Percentiles rank a stretch among this genome's conserved stretches.
phyloP scores from a whole-genome alignment of 2,797 vertebrate genomes.

The Peromyscus attwateri region DNA sequence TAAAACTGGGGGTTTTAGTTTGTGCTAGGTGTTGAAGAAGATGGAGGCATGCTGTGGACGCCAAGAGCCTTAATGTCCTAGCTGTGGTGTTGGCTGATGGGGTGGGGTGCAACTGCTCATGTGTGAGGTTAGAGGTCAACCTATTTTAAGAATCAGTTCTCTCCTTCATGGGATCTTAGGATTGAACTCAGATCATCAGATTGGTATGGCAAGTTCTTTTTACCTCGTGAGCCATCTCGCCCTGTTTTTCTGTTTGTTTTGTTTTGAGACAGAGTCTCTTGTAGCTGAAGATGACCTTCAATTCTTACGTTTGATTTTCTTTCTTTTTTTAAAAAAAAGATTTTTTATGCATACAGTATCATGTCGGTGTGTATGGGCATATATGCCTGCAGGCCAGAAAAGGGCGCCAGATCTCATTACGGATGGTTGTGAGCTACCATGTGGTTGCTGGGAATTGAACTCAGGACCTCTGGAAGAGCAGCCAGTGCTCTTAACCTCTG shows the following conservation, averaged over 20 bases:
- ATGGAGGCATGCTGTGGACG: background rate
- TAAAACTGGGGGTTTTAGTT: background rate
- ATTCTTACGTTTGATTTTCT: background rate
- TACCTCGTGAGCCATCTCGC: background rate
- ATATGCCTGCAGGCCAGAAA: too few relatives aligned
- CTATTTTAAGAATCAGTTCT: background rate
- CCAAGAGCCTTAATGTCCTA: background rate
- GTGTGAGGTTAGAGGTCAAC: background rate
- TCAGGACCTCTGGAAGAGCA: too few relatives aligned
- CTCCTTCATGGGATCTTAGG: background rate
- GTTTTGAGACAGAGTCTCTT: background rate
- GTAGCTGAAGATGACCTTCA: background rate
- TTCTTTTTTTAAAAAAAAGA: too few relatives aligned
- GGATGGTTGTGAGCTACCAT: too few relatives aligned
- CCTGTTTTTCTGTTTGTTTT: background rate
- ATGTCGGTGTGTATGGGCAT: too few relatives aligned
- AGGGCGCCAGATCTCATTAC: too few relatives aligned
- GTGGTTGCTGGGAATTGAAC: too few relatives aligned
- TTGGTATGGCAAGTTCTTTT: background rate
- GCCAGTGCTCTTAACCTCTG: too few relatives aligned
- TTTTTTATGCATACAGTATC: too few relatives aligned
- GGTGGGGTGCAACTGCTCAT: too few relatives aligned
- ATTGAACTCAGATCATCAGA: background rate
- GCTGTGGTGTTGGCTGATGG: background rate
- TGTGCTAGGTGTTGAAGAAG: background rate